These are phyloP conservation scores for Electrophaes corylata DNA, from an alignment of 2,888 invertebrate species.

Conservation along the genomic window DNA sequence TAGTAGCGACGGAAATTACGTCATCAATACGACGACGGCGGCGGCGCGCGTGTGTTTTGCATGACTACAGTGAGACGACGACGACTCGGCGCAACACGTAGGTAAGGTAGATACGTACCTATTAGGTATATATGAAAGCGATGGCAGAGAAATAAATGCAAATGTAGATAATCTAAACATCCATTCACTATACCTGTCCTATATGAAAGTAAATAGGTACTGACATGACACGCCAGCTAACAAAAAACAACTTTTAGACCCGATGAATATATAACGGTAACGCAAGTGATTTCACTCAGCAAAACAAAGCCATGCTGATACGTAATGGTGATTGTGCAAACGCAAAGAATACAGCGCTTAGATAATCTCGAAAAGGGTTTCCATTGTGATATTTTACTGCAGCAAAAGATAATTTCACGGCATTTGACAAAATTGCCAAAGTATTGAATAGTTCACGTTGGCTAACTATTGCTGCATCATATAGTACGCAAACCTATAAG, in stretches of 20 bases:
- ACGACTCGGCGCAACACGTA: constrained; percentile 25
- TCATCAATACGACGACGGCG: constrained; percentile 50
- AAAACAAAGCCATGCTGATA: constrained; percentile 22
- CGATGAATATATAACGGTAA: constrained; percentile 6
- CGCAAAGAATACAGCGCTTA: constrained; percentile 18
- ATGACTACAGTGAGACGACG: constrained; percentile 43
- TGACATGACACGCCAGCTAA: neutral
- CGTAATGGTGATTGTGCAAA: constrained; percentile 23
- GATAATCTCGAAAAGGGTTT: constrained; percentile 22
- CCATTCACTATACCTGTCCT: constrained; percentile 11
- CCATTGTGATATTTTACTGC: constrained; percentile 9
- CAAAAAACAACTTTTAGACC: neutral
- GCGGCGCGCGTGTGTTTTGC: constrained; percentile 50
- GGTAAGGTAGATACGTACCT: too few relatives aligned
- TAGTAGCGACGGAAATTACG: constrained; percentile 49
- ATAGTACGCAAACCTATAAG: constrained; percentile 1
- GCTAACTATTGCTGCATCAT: constrained; percentile 1
- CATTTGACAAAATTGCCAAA: constrained; percentile 19
- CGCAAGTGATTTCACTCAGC: constrained; percentile 7
- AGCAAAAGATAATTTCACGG: constrained; percentile 21
- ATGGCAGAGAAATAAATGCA: constrained; percentile 34
- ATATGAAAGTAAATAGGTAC: neutral
- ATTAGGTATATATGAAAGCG: constrained; percentile 45
- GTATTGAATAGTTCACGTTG: constrained; percentile 4
- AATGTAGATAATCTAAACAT: constrained; percentile 34